Evolutionary conservation across 2,113 vertebrate species (phyloP), one percentile per base, ranked within the genome.

Genomic region (Hippocampus zosterae): DNA sequence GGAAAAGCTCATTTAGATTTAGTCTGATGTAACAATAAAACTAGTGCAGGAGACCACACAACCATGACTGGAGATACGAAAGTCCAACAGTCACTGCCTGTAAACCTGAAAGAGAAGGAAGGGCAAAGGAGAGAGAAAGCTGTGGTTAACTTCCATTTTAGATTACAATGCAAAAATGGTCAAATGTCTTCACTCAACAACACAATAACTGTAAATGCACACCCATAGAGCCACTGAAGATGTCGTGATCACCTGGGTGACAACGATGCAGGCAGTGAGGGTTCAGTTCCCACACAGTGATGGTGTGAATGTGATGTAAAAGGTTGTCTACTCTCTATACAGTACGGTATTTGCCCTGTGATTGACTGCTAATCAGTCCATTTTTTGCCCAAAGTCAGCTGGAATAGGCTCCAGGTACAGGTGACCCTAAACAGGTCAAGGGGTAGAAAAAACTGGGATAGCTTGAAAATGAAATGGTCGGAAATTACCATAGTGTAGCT

Each of bases 81-180:
- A 65, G 41, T 13, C 12, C 40, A 44, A 25, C 6, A 19, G 8
- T 16, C 23, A 8, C 42, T 9, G 23, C 23, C n/a, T 48, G 5
- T 65, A 18, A 23, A 46, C 41, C 63, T 65, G 63, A 18, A 65
- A 65, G 63, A 65, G 7, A 65, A 65, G 7, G 5, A 48, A 65
- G 13, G 5, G 48, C n/a, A 65, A 65, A n/a, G 21, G 37, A 42
- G n/a, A 44, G 19, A 44, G 19, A 57, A 57, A 7, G 48, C 2
- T 18, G 48, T 50, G 18, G 8, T 62, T 62, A 40, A 62, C 33
- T 3, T 62, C 2, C 18, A 61, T 61, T 61, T 40, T 37, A 21
- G 29, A 61, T 37, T 4, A 19, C 6, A 61, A 61, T 37, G 29
- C 19, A n/a, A 55, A 50, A 8, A 50, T 50, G 48, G 48, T 18